A percentile compares a stretch with the other conserved stretches of the same genome.
Conservation (phyloP, 2,888 invertebrate genomes). For the Achlya flavicornis region DNA sequence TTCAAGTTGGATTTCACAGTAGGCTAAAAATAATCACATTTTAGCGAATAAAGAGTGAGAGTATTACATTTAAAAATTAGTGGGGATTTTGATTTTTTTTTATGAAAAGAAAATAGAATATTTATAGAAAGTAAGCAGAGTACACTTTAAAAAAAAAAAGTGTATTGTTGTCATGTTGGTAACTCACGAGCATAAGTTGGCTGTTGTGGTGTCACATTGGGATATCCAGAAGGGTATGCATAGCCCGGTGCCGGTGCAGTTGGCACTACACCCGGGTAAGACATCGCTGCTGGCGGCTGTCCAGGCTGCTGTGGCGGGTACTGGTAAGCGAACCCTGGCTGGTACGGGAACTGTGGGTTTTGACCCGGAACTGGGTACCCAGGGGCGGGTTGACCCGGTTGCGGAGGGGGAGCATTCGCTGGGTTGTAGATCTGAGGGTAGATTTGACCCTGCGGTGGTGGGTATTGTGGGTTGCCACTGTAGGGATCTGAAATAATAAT, state of each 20-base stretch:
- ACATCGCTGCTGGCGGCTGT: slow-evolving; percentile 57
- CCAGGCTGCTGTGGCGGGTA: slow-evolving; percentile 29
- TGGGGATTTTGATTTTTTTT: no score
- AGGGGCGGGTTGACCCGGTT: slow-evolving; percentile 41
- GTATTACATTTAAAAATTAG: no score
- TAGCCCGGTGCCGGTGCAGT: slow-evolving; percentile 39
- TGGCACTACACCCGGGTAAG: slow-evolving; percentile 50
- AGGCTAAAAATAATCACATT: no score
- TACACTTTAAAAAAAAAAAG: no score
- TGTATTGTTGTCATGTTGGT: no score
- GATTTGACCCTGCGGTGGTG: slow-evolving; percentile 61
- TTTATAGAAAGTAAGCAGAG: no score
- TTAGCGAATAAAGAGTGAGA: no score
- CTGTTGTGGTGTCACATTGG: slow-evolving; percentile 29
- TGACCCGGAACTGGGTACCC: slow-evolving; percentile 29
- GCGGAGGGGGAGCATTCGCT: slow-evolving; percentile 54
- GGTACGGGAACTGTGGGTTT: slow-evolving; percentile 38
- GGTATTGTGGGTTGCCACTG: slow-evolving; percentile 60
- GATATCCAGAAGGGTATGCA: slow-evolving; percentile 28
- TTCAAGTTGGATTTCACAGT: no score
- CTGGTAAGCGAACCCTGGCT: slow-evolving; percentile 43
- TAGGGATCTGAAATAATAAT: slow-evolving; percentile 61
- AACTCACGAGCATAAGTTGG: slow-evolving; percentile 40
- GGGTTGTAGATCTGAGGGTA: slow-evolving; percentile 66
- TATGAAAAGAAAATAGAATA: no score